Percentiles rank a stretch among this genome's conserved stretches.
These are phyloP conservation scores for Grallaria varia DNA, from an alignment of 2,113 vertebrate species.

Conservation along the genomic window DNA sequence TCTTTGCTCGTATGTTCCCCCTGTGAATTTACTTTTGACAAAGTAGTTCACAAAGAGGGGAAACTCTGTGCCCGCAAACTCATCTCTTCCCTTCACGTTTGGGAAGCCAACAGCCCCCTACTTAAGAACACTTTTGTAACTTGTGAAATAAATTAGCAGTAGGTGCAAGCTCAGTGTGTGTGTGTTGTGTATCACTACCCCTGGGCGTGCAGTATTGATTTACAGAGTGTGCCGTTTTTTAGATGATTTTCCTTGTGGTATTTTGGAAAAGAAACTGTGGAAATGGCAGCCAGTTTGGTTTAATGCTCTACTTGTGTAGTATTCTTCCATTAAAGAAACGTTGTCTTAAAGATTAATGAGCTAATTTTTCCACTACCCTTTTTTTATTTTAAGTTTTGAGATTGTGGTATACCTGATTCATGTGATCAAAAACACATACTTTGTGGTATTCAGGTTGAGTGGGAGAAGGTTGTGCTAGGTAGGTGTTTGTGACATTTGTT, in stretches of 20 bases:
- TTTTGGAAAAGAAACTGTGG: constrained; percentile 19
- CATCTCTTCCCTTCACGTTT: constrained; percentile 38
- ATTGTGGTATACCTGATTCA: constrained; percentile 42
- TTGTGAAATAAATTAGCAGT: constrained; percentile 65
- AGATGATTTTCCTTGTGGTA: not conserved
- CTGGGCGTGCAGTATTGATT: not conserved
- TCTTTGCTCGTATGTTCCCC: constrained; percentile 71
- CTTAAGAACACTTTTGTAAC: constrained; percentile 65
- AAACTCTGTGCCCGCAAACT: constrained; percentile 18
- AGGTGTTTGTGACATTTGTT: constrained; percentile 71
- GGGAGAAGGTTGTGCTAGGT: constrained; percentile 49
- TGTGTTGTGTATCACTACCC: not conserved
- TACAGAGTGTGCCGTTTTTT: not conserved
- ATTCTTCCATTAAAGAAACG: constrained; percentile 29
- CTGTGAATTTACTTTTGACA: constrained; percentile 73
- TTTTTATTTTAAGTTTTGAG: constrained; percentile 24
- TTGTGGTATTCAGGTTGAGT: constrained; percentile 61
- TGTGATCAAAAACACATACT: constrained; percentile 45
- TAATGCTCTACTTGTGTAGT: not conserved
- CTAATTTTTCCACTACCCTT: constrained; percentile 47
- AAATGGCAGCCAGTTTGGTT: not conserved
- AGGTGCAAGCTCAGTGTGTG: constrained; percentile 7
- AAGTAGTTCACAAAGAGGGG: constrained; percentile 63
- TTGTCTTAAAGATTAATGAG: constrained; percentile 62
- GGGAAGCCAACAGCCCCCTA: constrained; percentile 63